Base-by-base conservation (phyloP, 2,888 invertebrate species). In the Dolichopus griseipennis region DNA sequence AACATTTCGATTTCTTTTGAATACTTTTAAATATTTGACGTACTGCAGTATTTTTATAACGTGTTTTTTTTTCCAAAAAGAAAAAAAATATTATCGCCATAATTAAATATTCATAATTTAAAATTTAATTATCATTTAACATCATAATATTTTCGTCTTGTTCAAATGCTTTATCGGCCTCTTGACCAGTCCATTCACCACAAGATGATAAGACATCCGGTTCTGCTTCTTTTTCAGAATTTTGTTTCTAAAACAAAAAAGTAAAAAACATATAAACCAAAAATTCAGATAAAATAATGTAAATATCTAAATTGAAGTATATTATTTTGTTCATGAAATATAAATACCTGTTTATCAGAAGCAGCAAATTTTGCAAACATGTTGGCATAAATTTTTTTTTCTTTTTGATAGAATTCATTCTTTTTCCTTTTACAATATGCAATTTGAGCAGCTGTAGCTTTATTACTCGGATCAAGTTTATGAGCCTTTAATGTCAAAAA, bases 291-390 rank as follows among this genome's bases (percentile, higher is more conserved):
- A 0, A 9, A 52, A 65, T 65, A 27, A 33, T 61, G 20, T 65
- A 21, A 20, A 63, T 37, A 34, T n/a, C 64, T n/a, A 61, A 34
- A 10, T 15, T 3, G n/a, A 41, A 22, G 52, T 15, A 20, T 12
- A 20, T 27, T 27, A 27, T 27, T 27, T 27, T n/a, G n/a, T n/a
- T n/a, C n/a, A 33, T 61, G 61, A 15, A 20, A 20, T 8, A 7
- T 61, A 62, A 12, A 62, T 85, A 90, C 90, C 88, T 90, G 87
- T 78, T 86, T 85, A 82, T 92, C 92, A 80, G 86, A 87, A 73
- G 89, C 87, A 6, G 92, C 92, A 83, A 95, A 91, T 82, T 94
- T 95, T 74, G 93, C 90, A 82, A 98, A 98, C 94, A 98, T 96
- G 81, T 94, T 95, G 18, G 91, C 91, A 81, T 95, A 98, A 52